Evolutionary conservation across 2,797 vertebrate species (phyloP).

Genomic region (Notolepis coatsorum): DNA sequence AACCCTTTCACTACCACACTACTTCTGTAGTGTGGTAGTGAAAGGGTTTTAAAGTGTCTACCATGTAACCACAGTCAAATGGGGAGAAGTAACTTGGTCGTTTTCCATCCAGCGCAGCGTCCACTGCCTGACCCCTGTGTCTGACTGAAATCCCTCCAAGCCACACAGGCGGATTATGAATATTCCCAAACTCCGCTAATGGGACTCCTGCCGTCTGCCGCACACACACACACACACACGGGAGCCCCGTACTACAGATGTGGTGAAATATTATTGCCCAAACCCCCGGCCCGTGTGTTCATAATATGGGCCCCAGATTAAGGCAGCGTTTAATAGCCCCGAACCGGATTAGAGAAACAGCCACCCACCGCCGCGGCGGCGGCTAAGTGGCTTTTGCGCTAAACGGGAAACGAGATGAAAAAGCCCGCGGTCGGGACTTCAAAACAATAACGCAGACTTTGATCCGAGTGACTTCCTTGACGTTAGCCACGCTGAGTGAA

Average conservation of each 20-base stretch:
- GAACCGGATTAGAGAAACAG: slow-evolving; percentile 42
- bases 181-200: slow-evolving; percentile 11
- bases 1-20: too few relatives aligned
- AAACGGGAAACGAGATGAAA: slow-evolving; percentile 10
- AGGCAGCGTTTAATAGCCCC: slow-evolving; percentile 2
- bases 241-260: slow-evolving; percentile 37
- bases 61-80: too few relatives aligned
- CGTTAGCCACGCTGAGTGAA: background rate
- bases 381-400: slow-evolving; percentile 10
- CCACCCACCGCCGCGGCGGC: too few relatives aligned
- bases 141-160: slow-evolving; percentile 42
- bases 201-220: background rate
- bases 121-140: slow-evolving; percentile 4
- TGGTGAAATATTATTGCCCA: slow-evolving; percentile 26
- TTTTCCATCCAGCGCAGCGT: too few relatives aligned
- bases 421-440: background rate
- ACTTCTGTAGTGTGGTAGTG: too few relatives aligned
- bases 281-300: background rate
- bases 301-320: slow-evolving; percentile 6
- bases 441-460: slow-evolving; percentile 4
- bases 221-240: slow-evolving; percentile 2
- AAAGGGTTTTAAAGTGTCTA: too few relatives aligned
- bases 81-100: too few relatives aligned
- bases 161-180: slow-evolving; percentile 19
- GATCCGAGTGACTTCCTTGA: background rate